Conservation (phyloP, 2,797 vertebrate species). For the Crax fasciolata region DNA sequence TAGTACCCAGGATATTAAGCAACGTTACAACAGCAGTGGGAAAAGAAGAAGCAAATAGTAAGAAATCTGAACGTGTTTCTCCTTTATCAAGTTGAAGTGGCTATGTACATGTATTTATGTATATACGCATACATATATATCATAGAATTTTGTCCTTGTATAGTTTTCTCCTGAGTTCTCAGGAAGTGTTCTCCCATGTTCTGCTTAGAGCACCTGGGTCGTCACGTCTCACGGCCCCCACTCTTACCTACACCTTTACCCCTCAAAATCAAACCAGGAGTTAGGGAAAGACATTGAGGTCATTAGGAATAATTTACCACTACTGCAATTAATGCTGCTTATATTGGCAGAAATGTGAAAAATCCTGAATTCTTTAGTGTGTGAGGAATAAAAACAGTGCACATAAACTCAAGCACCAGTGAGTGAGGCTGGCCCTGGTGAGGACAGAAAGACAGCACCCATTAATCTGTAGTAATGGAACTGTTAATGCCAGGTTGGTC, state of each 20-base stretch:
- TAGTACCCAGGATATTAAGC: background rate
- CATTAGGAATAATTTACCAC: background rate
- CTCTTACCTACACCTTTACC: background rate
- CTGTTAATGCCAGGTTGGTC: background rate
- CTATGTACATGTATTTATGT: no score
- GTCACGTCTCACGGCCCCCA: rapidly evolving
- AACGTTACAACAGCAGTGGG: background rate
- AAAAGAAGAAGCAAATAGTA: background rate
- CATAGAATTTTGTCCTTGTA: background rate
- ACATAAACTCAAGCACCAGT: background rate
- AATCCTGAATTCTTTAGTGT: background rate
- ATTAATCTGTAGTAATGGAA: no score
- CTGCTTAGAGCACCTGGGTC: background rate
- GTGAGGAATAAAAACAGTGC: background rate
- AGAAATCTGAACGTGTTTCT: background rate
- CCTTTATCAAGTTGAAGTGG: background rate
- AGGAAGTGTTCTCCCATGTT: background rate
- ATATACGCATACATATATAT: background rate
- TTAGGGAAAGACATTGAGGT: background rate
- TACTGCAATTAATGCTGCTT: background rate
- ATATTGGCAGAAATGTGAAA: background rate
- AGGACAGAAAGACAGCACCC: no score
- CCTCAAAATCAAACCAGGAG: background rate
- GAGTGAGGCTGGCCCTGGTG: background rate
- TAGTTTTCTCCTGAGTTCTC: background rate